These are phyloP conservation scores for Megalopta genalis DNA, from an alignment of 1,140 invertebrate genomes.

Conservation along the genomic window DNA sequence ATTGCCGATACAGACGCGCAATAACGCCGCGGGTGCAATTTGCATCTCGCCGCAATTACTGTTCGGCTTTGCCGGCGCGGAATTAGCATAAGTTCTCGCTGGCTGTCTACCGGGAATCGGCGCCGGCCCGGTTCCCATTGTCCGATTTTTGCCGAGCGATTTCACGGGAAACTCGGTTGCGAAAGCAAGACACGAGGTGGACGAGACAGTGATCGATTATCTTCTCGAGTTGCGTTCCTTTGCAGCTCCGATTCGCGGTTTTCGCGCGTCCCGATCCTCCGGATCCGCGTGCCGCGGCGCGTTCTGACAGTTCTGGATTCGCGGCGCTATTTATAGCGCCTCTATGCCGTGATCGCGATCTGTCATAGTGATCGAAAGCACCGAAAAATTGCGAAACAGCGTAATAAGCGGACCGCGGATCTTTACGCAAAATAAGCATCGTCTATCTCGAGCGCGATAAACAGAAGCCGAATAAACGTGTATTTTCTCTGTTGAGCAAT, in stretches of 20 bases:
- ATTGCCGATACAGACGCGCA: constrained; percentile 41
- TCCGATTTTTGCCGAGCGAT: not conserved
- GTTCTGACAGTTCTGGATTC: no score
- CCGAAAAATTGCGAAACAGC: no score
- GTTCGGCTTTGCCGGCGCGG: constrained; percentile 19
- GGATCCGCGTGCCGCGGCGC: no score
- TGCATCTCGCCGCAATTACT: constrained; percentile 50
- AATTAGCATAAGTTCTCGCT: constrained; percentile 52
- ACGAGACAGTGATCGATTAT: not conserved
- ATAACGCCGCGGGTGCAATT: constrained; percentile 50
- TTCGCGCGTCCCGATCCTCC: not conserved
- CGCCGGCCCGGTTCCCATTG: constrained; percentile 16
- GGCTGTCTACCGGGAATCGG: constrained; percentile 32
- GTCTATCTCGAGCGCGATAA: no score
- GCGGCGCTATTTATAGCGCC: no score
- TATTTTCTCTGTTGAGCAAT: no score
- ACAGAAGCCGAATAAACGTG: no score
- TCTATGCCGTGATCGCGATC: no score
- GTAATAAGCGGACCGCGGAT: no score
- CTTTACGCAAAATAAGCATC: no score
- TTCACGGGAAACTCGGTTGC: not conserved
- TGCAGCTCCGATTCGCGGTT: not conserved
- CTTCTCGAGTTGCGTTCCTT: not conserved
- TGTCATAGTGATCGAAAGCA: no score
- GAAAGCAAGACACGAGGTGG: not conserved